A percentile compares a stretch with the other conserved stretches of the same genome.
Conservation (phyloP, 2,113 vertebrate species). For the Meleagris gallopavo region DNA sequence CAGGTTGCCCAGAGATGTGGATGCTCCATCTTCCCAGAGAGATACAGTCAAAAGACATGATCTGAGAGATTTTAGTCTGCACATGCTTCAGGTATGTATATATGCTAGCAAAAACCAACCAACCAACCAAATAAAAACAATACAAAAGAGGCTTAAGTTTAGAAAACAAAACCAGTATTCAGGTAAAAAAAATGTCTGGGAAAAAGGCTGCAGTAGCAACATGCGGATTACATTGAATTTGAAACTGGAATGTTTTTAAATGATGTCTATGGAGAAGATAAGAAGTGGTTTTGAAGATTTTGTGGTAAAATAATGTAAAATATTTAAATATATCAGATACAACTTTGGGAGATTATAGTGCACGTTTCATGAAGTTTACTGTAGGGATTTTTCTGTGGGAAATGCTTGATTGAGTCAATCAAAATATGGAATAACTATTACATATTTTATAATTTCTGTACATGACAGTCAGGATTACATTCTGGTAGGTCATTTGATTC, state of each 20-base stretch:
- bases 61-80: neutral
- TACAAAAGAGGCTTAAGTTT: neutral
- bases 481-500: constrained; percentile 71
- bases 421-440: constrained; percentile 29
- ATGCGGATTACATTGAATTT: neutral
- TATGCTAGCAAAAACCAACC: neutral
- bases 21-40: neutral
- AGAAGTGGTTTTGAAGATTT: neutral
- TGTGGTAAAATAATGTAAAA: constrained; percentile 1
- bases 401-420: constrained; percentile 64
- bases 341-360: constrained; percentile 11
- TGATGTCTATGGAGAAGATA: neutral
- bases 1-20: too few relatives aligned
- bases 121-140: neutral
- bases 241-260: constrained; percentile 5
- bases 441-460: constrained; percentile 67
- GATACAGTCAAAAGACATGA: neutral
- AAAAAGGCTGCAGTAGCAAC: neutral
- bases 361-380: constrained; percentile 18
- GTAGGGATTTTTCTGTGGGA: constrained; percentile 21
- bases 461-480: constrained; percentile 60
- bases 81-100: neutral
- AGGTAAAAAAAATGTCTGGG: neutral
- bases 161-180: neutral
- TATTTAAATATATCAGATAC: constrained; percentile 28